Conservation (phyloP, 2,888 invertebrate species). For the Slavum lentiscoides region DNA sequence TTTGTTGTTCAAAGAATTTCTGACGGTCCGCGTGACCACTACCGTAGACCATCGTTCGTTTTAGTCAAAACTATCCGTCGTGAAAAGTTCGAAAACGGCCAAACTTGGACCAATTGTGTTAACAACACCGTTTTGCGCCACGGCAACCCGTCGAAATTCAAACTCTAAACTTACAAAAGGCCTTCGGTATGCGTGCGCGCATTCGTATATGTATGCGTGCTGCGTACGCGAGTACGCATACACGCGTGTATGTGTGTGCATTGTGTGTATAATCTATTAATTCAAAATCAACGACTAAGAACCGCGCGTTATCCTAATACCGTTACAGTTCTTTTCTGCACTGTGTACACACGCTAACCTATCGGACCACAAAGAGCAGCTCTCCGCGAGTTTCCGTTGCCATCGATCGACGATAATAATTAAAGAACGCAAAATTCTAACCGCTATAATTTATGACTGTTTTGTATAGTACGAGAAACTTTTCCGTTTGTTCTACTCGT, state of each 20-base stretch:
- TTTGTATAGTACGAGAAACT: constrained; percentile 15
- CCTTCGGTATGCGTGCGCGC: not conserved
- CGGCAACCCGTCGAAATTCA: constrained; percentile 22
- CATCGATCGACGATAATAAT: constrained; percentile 28
- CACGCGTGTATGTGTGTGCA: not conserved
- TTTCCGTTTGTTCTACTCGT: constrained; percentile 41
- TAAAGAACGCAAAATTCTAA: constrained; percentile 39
- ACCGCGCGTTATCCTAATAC: constrained; percentile 18
- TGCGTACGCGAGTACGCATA: not conserved
- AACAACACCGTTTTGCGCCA: constrained; percentile 32
- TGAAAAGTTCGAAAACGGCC: constrained; percentile 40
- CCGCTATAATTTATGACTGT: constrained; percentile 22
- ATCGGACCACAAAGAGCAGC: constrained; percentile 28
- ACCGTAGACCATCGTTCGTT: not conserved
- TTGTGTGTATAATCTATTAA: constrained; percentile 33
- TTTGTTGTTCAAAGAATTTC: constrained; percentile 35
- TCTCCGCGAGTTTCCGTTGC: constrained; percentile 24
- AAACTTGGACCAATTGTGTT: constrained; percentile 48
- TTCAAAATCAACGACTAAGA: constrained; percentile 37
- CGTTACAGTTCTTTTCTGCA: constrained; percentile 23
- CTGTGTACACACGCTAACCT: too few species aligned
- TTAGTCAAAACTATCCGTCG: constrained; percentile 43
- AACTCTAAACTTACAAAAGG: constrained; percentile 22
- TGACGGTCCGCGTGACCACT: not conserved
- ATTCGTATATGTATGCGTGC: not conserved